These are phyloP conservation scores for Tyrannus savana DNA, from an alignment of 2,113 vertebrate species.

Conservation along the genomic window DNA sequence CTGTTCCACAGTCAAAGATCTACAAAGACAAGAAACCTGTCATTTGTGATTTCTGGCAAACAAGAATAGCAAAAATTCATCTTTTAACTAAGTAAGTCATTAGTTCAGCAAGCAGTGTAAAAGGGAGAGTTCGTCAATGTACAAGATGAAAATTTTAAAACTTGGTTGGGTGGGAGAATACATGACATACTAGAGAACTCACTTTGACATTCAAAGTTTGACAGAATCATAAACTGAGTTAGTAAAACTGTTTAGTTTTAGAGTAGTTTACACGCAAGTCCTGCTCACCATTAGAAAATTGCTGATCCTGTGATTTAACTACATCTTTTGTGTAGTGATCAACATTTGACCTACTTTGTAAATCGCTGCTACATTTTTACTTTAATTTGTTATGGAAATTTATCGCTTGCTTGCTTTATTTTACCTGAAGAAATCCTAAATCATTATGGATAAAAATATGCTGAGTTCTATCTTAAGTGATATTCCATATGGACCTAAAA, in stretches of 20 bases:
- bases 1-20: neutral
- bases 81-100: neutral
- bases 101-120: neutral
- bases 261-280: neutral
- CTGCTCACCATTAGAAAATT: neutral
- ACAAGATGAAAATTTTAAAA: neutral
- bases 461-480: neutral
- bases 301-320: neutral
- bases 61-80: neutral
- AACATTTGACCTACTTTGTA: neutral
- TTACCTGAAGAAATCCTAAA: neutral
- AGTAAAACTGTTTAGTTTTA: neutral
- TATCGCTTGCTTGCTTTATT: neutral
- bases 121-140: neutral
- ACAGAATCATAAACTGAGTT: neutral
- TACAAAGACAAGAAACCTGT: neutral
- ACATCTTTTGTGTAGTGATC: neutral
- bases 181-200: neutral
- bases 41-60: neutral
- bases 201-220: neutral
- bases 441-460: neutral
- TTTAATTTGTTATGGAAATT: neutral
- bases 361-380: neutral
- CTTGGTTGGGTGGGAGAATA: neutral
- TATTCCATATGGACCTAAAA: neutral